Percentiles rank a stretch among this genome's conserved stretches.
Evolutionary conservation across 2,888 invertebrate species (phyloP).

Genomic region (Amiota minor): DNA sequence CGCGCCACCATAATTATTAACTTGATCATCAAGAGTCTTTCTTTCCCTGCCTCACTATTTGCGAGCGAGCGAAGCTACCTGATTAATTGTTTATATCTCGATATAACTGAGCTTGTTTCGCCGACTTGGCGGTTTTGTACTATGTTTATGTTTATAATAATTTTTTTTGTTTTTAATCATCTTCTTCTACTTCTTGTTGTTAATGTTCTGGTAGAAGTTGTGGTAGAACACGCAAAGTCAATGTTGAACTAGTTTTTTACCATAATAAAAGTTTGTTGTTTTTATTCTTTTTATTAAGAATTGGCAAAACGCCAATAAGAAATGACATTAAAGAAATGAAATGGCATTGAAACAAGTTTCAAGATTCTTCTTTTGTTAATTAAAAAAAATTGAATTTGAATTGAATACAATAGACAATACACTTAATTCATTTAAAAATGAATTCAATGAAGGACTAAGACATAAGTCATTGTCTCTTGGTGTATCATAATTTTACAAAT

Average conservation of each 20-base stretch:
- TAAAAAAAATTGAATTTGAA: too few species aligned
- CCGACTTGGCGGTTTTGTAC: too few species aligned
- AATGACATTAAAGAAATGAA: not conserved
- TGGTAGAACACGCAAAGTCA: slow-evolving; percentile 22
- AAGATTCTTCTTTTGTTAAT: too few species aligned
- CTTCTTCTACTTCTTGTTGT: not conserved
- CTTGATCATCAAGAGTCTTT: not conserved
- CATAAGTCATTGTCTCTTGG: too few species aligned
- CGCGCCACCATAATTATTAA: slow-evolving; percentile 1
- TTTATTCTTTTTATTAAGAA: not conserved
- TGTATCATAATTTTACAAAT: too few species aligned
- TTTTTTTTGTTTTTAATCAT: not conserved
- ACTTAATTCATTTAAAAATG: too few species aligned
- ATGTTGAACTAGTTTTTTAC: not conserved
- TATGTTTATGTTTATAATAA: too few species aligned
- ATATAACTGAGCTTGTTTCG: too few species aligned
- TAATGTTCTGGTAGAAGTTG: not conserved
- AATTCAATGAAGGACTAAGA: too few species aligned
- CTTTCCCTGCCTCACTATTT: not conserved
- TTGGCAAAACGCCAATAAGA: not conserved
- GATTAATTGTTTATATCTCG: not conserved
- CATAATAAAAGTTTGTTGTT: not conserved
- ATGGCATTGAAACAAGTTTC: not conserved
- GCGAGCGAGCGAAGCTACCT: not conserved
- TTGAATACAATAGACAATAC: too few species aligned